Evolutionary conservation across 2,797 vertebrate species (phyloP).

Genomic region (Odontamblyopus rebecca): DNA sequence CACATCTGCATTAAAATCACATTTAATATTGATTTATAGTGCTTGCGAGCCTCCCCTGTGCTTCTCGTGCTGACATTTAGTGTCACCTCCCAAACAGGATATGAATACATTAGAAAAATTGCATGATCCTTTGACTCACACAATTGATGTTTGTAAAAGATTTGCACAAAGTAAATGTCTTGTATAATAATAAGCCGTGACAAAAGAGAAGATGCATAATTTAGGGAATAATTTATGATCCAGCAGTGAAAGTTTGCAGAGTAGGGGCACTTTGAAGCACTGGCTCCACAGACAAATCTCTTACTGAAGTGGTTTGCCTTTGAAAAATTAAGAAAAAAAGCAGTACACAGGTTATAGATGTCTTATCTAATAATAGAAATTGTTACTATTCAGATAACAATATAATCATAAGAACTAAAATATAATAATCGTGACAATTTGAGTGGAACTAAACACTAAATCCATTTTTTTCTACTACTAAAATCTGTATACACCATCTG

Average conservation of each 20-base stretch:
- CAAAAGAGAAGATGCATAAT: conserved; percentile 5
- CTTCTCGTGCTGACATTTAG: conserved; percentile 15
- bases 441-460: too few species aligned
- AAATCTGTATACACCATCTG: too few species aligned
- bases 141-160: conserved; percentile 18
- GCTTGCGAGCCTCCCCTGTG: conserved; percentile 7
- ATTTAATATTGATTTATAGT: conserved; percentile 8
- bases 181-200: conserved; percentile 3
- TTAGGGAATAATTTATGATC: conserved; percentile 1
- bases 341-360: too few species aligned
- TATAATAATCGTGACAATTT: too few species aligned
- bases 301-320: not conserved
- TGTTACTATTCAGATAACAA: too few species aligned
- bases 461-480: too few species aligned
- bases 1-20: conserved; percentile 16
- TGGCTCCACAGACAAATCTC: not conserved
- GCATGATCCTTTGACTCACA: conserved; percentile 13
- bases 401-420: too few species aligned
- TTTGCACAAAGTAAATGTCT: conserved; percentile 19
- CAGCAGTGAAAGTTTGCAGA: not conserved
- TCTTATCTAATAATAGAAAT: too few species aligned
- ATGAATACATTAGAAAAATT: conserved; percentile 23
- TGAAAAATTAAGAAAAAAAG: too few species aligned
- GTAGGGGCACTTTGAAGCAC: conserved; percentile 15
- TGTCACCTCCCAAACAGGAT: conserved; percentile 14